A percentile compares a stretch with the other conserved stretches of the same genome.
Evolutionary conservation across 2,888 invertebrate species (phyloP).

Genomic region (Chrysolina americana): DNA sequence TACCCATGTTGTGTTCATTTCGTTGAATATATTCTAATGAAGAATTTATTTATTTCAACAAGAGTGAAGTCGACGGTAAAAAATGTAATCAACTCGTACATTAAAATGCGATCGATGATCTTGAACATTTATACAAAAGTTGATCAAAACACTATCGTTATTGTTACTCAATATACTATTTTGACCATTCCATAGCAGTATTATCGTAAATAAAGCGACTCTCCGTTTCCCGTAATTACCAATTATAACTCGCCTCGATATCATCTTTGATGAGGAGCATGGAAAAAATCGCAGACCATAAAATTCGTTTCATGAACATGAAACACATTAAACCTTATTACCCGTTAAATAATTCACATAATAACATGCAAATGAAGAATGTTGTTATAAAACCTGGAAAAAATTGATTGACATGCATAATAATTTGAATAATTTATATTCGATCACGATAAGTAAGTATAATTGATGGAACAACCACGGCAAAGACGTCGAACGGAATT

Average conservation of each 20-base stretch:
- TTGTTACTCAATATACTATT: too few relatives aligned
- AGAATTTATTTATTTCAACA: too few relatives aligned
- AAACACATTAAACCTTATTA: conserved; percentile 7
- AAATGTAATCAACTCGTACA: too few relatives aligned
- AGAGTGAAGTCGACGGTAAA: too few relatives aligned
- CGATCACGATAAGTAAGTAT: conserved; percentile 9
- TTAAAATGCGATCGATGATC: too few relatives aligned
- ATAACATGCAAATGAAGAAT: conserved; percentile 11
- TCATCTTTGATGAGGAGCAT: not conserved
- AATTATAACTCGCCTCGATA: not conserved
- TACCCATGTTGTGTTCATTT: too few relatives aligned
- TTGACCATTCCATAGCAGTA: too few relatives aligned
- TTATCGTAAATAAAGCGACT: too few relatives aligned
- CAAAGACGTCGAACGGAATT: not conserved
- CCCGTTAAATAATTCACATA: not conserved
- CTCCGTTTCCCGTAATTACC: not conserved
- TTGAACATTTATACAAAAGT: too few relatives aligned
- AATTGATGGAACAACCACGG: not conserved
- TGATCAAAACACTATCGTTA: too few relatives aligned
- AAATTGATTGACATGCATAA: conserved; percentile 12
- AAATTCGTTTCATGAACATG: conserved; percentile 2
- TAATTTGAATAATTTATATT: conserved; percentile 1
- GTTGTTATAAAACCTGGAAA: conserved; percentile 11
- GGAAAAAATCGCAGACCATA: not conserved
- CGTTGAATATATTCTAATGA: too few relatives aligned